These are phyloP conservation scores for Melanotaenia duboulayi DNA, from an alignment of 2,113 vertebrate genomes.

Conservation along the genomic window DNA sequence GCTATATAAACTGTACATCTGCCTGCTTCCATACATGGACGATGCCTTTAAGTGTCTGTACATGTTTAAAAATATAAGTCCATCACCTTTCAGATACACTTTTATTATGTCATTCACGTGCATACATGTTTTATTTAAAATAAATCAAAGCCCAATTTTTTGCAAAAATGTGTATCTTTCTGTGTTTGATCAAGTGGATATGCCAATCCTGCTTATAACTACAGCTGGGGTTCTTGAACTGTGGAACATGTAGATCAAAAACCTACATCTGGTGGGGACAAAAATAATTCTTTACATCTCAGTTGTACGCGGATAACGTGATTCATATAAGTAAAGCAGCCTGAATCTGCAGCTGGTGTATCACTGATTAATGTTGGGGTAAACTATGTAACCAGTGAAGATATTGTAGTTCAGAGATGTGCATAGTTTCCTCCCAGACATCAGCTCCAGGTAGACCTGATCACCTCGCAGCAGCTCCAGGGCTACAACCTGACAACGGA, in stretches of 20 bases:
- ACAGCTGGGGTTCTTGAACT: constrained; percentile 1
- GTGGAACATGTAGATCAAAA: constrained; percentile 1
- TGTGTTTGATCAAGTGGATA: neutral
- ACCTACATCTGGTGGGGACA: neutral
- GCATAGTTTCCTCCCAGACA: constrained; percentile 73
- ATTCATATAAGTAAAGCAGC: neutral
- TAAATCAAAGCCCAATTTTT: neutral
- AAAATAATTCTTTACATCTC: neutral
- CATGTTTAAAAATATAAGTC: constrained; percentile 1
- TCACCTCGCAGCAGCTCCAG: constrained; percentile 66
- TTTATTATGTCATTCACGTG: constrained; percentile 20
- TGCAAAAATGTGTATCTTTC: neutral
- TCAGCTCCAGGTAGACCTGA: constrained; percentile 77
- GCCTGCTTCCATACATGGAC: constrained; percentile 31
- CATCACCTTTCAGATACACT: constrained; percentile 10
- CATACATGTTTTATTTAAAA: neutral
- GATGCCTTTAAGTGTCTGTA: neutral
- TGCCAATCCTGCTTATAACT: constrained; percentile 5
- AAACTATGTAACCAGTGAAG: constrained; percentile 80
- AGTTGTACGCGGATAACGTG: neutral
- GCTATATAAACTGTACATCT: neutral
- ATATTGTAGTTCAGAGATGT: constrained; percentile 48
- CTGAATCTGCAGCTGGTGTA: neutral
- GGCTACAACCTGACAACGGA: constrained; percentile 51
- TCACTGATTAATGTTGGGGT: constrained; percentile 46